These are phyloP conservation scores for Bombus sylvicola DNA, from an alignment of 1,140 invertebrate species.

Conservation along the genomic window DNA sequence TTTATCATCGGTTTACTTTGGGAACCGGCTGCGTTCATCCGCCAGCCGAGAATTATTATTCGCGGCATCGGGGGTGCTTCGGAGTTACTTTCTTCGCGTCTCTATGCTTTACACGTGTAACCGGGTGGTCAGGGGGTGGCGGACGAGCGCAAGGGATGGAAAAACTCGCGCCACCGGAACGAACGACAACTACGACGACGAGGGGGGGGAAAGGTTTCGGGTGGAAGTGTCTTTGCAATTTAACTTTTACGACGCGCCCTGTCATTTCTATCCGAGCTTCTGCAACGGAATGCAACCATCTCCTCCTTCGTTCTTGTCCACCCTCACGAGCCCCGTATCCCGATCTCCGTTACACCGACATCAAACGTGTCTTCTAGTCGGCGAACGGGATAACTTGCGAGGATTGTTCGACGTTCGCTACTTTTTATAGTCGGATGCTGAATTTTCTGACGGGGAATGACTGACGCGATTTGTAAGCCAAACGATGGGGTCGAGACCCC, in stretches of 20 bases:
- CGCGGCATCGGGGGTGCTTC: slow-evolving; percentile 18
- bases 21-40: slow-evolving; percentile 2
- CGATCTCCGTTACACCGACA: slow-evolving; percentile 11
- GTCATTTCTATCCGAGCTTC: slow-evolving; percentile 49
- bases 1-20: slow-evolving; percentile 50
- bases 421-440: background rate
- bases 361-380: background rate
- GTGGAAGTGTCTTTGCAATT: slow-evolving; percentile 58
- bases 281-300: slow-evolving; percentile 21
- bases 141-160: background rate
- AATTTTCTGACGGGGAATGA: background rate
- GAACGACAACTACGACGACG: background rate
- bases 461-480: background rate
- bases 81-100: slow-evolving; percentile 15
- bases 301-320: too few species aligned
- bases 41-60: slow-evolving; percentile 47
- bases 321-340: too few species aligned
- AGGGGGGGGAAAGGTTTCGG: slow-evolving; percentile 27
- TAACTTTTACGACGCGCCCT: slow-evolving; percentile 60
- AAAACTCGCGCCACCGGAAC: background rate
- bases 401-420: slow-evolving; percentile 1
- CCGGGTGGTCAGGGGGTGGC: too few species aligned
- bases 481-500: background rate
- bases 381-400: slow-evolving; percentile 15
- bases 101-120: slow-evolving; percentile 46